Evolutionary conservation across 1,140 invertebrate genomes (phyloP).

Genomic region (Bombus confusus): DNA sequence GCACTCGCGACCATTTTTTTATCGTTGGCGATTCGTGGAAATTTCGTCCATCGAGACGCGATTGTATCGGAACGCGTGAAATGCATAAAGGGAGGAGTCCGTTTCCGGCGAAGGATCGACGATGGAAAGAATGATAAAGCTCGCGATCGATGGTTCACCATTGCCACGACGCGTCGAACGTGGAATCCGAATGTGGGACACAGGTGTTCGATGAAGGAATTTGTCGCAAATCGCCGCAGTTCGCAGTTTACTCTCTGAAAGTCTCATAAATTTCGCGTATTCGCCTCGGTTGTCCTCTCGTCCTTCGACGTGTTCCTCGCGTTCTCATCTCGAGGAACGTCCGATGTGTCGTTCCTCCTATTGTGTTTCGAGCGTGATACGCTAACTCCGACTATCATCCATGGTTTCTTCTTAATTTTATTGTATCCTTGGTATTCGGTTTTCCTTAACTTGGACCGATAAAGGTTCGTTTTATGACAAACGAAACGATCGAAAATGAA

Average conservation of each 20-base stretch:
- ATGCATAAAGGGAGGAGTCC: neutral
- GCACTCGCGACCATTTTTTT: neutral
- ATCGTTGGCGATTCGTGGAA: neutral
- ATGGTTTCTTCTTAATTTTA: neutral
- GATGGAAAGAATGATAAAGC: neutral
- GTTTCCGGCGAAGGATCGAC: neutral
- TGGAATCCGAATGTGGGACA: neutral
- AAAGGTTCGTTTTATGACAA: neutral
- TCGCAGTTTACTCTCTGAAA: conserved; percentile 6
- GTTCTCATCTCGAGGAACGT: neutral
- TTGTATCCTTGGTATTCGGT: neutral
- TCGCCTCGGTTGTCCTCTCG: neutral
- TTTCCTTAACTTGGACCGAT: neutral
- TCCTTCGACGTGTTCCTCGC: neutral
- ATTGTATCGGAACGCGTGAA: neutral
- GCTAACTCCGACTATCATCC: neutral
- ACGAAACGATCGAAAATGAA: neutral
- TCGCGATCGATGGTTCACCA: conserved; percentile 20
- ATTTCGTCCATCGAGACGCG: neutral
- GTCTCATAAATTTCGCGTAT: conserved; percentile 17
- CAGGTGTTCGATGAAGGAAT: neutral
- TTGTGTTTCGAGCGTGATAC: too few relatives aligned
- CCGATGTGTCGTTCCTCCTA: too few relatives aligned
- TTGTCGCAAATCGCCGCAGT: conserved; percentile 2
- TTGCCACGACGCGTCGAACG: neutral